phyloP scores from a whole-genome alignment of 2,888 invertebrate genomes.

The Meloe dianella region DNA sequence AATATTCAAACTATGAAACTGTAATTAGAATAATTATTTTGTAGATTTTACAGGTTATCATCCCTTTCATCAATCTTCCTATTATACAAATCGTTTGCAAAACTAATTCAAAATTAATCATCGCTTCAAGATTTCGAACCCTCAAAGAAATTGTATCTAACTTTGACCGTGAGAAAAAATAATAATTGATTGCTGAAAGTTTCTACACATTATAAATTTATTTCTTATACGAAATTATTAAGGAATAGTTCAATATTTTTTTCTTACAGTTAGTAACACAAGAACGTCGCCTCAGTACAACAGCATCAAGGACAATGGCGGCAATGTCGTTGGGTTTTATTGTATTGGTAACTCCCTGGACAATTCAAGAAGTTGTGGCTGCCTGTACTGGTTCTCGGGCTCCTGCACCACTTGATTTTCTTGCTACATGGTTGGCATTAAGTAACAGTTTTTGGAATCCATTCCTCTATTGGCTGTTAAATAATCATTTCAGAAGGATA shows the following conservation, averaged over 20 bases:
- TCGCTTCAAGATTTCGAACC: not conserved
- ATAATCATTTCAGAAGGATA: conserved; percentile 83
- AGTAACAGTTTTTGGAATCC: conserved; percentile 93
- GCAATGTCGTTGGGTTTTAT: conserved; percentile 91
- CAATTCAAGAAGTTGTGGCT: conserved; percentile 88
- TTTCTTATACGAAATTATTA: too few species aligned
- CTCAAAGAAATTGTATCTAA: not conserved
- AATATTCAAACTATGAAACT: conserved; percentile 16
- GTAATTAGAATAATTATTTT: conserved; percentile 6
- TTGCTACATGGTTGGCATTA: conserved; percentile 85
- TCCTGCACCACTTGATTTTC: conserved; percentile 81
- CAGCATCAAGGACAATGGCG: conserved; percentile 87
- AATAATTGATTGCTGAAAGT: too few species aligned
- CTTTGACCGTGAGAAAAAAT: not conserved
- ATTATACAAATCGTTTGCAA: not conserved
- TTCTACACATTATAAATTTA: too few species aligned
- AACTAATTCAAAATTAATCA: conserved; percentile 1
- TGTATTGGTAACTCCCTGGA: conserved; percentile 90
- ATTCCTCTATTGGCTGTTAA: conserved; percentile 86
- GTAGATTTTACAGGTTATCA: not conserved
- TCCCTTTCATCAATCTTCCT: not conserved
- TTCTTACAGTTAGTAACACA: conserved; percentile 63
- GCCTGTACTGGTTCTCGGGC: conserved; percentile 87
- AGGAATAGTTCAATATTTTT: conserved; percentile 5
- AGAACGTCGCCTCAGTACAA: conserved; percentile 76